These are phyloP conservation scores for Tromatobia lineatoria DNA, from an alignment of 2,888 invertebrate species.

Conservation along the genomic window DNA sequence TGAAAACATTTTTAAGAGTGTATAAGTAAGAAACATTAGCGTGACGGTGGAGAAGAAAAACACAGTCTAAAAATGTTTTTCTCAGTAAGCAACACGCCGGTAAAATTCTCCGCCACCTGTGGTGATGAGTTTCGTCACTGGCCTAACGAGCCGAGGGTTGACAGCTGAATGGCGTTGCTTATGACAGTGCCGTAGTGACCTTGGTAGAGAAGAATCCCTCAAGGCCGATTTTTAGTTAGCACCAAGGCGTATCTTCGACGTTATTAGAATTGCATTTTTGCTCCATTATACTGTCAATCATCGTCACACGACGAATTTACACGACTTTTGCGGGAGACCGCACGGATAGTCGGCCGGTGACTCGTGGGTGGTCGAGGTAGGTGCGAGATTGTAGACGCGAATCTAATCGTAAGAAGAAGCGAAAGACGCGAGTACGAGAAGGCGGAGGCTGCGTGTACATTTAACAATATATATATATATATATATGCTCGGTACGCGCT, in stretches of 20 bases:
- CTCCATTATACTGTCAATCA: conserved; percentile 56
- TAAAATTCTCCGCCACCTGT: neutral
- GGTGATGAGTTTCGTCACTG: conserved; percentile 2
- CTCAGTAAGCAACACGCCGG: neutral
- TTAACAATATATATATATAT: neutral
- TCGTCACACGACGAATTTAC: conserved; percentile 14
- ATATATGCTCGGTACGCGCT: conserved; percentile 9
- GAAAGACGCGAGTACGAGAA: neutral
- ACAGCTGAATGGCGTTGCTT: neutral
- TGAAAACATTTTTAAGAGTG: no score
- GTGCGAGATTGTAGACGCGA: conserved; percentile 1
- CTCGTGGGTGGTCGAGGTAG: conserved; percentile 13
- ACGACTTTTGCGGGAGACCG: neutral
- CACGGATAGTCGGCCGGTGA: neutral
- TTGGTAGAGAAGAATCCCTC: neutral
- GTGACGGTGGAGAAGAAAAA: conserved; percentile 13
- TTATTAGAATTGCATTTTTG: conserved; percentile 27
- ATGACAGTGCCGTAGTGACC: neutral
- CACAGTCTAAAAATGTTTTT: neutral
- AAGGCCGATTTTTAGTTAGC: conserved; percentile 8
- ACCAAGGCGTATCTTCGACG: neutral
- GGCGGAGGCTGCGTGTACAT: conserved; percentile 5
- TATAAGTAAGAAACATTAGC: conserved; percentile 1
- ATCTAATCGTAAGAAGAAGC: conserved; percentile 5
- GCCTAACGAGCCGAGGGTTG: neutral